phyloP scores from a whole-genome alignment of 1,140 invertebrate genomes.

The Chelonus insularis region DNA sequence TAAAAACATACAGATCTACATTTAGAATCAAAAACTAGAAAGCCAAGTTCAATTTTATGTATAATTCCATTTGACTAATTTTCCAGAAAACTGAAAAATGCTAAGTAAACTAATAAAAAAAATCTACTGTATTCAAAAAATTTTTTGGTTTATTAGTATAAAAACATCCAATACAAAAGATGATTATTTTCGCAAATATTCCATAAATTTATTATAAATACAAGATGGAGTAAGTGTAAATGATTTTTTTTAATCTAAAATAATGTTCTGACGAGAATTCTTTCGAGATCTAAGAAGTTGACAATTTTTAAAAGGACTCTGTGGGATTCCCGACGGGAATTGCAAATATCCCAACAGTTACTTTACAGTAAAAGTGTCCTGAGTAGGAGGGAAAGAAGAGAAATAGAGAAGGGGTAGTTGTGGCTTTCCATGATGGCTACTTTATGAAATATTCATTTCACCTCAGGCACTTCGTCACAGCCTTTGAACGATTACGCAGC shows the following conservation, averaged over 20 bases:
- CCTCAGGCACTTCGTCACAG: constrained; percentile 33
- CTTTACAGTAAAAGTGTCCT: constrained; percentile 4
- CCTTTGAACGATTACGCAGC: constrained; percentile 26
- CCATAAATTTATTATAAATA: no score
- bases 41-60: neutral
- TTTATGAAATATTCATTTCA: constrained; percentile 34
- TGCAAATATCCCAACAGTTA: constrained; percentile 16
- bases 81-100: no score
- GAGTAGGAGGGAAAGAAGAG: constrained; percentile 4
- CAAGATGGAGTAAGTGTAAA: no score
- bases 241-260: no score
- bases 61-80: no score
- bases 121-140: no score
- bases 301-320: neutral
- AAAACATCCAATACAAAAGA: no score
- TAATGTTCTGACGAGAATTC: no score
- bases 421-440: constrained; percentile 35
- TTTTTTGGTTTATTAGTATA: no score
- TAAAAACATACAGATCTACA: constrained; percentile 5
- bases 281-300: neutral
- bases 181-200: no score
- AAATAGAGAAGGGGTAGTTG: constrained; percentile 4
- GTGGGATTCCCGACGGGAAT: constrained; percentile 6
- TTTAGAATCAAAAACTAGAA: no score
- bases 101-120: no score